Evolutionary conservation across 2,888 invertebrate species (phyloP).

Genomic region (Netelia virgata): DNA sequence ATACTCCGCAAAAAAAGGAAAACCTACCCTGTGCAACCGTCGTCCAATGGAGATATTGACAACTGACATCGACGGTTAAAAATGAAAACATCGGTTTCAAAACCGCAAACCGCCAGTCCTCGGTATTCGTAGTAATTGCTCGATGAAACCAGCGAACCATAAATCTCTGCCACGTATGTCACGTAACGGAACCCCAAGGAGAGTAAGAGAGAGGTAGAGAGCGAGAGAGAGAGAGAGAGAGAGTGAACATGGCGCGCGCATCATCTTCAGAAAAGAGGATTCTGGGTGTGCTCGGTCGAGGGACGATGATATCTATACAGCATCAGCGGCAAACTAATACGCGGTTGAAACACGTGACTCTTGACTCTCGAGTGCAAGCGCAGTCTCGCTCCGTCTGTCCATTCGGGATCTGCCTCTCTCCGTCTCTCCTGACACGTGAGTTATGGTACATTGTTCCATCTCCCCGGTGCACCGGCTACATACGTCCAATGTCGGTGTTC

Average conservation of each 20-base stretch:
- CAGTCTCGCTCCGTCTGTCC: constrained; percentile 44
- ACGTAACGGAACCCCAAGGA: constrained; percentile 12
- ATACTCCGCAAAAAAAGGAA: not conserved
- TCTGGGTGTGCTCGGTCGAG: constrained; percentile 12
- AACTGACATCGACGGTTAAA: not conserved
- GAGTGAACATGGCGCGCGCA: constrained; percentile 25
- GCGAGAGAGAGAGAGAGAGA: not conserved
- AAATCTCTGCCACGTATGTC: not conserved
- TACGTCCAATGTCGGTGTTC: constrained; percentile 57
- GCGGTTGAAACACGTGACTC: constrained; percentile 46
- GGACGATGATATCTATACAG: constrained; percentile 20
- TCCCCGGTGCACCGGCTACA: constrained; percentile 63
- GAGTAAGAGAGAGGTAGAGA: not conserved
- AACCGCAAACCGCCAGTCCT: not conserved
- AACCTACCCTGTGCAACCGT: no score
- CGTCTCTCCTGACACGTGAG: constrained; percentile 69
- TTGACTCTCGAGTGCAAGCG: constrained; percentile 44
- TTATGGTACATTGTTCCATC: constrained; percentile 80
- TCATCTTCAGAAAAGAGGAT: constrained; percentile 45
- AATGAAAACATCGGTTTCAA: not conserved
- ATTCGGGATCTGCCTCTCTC: constrained; percentile 13
- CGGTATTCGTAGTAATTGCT: not conserved
- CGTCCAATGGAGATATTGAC: not conserved
- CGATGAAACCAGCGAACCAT: constrained; percentile 12
- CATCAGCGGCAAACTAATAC: constrained; percentile 26